Conservation (phyloP, 2,113 vertebrate genomes). For the Donacobius atricapilla region DNA sequence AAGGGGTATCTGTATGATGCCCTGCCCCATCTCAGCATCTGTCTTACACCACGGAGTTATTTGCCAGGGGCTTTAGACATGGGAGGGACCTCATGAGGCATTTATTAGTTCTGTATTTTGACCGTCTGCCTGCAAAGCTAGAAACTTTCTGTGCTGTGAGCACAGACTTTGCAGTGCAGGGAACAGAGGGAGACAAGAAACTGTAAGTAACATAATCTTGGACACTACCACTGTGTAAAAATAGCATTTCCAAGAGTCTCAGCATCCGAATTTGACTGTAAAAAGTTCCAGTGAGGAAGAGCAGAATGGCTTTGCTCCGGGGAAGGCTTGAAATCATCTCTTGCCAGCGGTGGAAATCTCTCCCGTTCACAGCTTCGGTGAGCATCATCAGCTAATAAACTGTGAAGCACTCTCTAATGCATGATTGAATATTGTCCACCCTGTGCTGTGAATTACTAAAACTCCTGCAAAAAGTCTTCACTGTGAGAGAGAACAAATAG, state of each 20-base stretch:
- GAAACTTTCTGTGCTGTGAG: neutral
- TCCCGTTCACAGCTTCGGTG: neutral
- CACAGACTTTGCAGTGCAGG: neutral
- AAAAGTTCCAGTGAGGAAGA: neutral
- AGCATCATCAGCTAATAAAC: neutral
- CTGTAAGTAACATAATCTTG: neutral
- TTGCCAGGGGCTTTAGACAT: neutral
- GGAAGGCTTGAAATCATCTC: neutral
- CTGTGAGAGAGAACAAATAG: neutral
- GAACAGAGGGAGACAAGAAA: neutral
- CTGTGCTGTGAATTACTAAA: neutral
- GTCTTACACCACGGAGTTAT: neutral
- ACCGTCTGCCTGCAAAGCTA: neutral
- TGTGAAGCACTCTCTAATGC: neutral
- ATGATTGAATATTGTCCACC: constrained; percentile 11
- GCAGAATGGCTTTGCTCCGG: neutral
- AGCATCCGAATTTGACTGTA: neutral
- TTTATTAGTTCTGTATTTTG: neutral
- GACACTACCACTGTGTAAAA: neutral
- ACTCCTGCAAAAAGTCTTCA: neutral
- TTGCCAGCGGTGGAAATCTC: neutral
- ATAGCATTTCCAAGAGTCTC: neutral
- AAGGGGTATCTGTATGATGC: accelerated
- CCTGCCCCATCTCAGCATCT: neutral
- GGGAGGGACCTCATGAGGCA: neutral